These are phyloP conservation scores for Leucozona laternaria DNA, from an alignment of 2,888 invertebrate genomes.

Conservation along the genomic window DNA sequence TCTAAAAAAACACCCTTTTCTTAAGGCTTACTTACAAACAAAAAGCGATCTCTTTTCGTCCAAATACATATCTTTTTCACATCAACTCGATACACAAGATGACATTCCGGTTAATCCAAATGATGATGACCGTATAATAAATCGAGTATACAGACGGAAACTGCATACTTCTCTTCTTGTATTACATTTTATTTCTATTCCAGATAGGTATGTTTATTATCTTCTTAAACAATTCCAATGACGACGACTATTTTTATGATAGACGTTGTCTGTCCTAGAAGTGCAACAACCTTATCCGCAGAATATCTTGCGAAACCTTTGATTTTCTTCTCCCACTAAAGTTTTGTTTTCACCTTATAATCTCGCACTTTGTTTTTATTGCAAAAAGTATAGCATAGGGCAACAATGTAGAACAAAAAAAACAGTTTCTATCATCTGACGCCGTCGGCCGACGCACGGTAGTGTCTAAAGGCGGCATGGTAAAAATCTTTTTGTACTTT, in stretches of 20 bases:
- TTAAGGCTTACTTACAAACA: background rate
- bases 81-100: background rate
- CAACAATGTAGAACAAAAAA: constrained; percentile 25
- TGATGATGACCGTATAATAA: constrained; percentile 18
- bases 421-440: background rate
- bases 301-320: constrained; percentile 39
- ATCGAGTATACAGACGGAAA: background rate
- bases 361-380: constrained; percentile 40
- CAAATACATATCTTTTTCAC: background rate
- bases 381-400: background rate
- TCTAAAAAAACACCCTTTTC: too few relatives aligned
- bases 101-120: background rate
- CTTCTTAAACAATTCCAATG: constrained; percentile 9
- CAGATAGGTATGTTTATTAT: background rate
- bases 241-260: background rate
- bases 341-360: background rate
- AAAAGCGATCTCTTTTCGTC: background rate
- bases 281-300: constrained; percentile 63
- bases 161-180: background rate
- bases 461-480: constrained; percentile 39
- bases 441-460: background rate
- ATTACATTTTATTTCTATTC: constrained; percentile 7
- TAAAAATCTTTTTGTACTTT: constrained; percentile 22
- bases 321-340: constrained; percentile 18
- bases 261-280: constrained; percentile 30